Evolutionary conservation across 2,888 invertebrate species (phyloP).

Genomic region (Chloroclystis v-ata): DNA sequence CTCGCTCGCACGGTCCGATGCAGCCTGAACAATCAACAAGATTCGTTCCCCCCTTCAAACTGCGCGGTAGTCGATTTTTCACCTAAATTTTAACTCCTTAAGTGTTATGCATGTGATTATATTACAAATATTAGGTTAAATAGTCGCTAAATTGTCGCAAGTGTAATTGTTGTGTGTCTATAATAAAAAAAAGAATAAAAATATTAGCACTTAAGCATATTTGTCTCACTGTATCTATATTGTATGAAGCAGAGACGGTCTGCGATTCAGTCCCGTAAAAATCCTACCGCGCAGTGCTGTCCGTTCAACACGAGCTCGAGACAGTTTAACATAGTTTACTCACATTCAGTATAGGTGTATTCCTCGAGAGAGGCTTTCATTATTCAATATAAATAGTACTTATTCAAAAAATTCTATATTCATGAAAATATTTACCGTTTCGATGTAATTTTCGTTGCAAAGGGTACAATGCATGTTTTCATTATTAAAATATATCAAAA

Average conservation of each 20-base stretch:
- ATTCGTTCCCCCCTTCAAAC: slow-evolving; percentile 38
- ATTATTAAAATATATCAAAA: slow-evolving; percentile 4
- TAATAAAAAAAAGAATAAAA: slow-evolving; percentile 24
- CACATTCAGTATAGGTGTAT: slow-evolving; percentile 56
- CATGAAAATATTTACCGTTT: slow-evolving; percentile 62
- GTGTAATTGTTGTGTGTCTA: slow-evolving; percentile 32
- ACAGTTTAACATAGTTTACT: slow-evolving; percentile 53
- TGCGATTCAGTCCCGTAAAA: slow-evolving; percentile 17
- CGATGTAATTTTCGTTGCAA: slow-evolving; percentile 72
- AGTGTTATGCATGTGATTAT: slow-evolving; percentile 30
- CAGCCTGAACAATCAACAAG: slow-evolving; percentile 38
- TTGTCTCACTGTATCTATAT: slow-evolving; percentile 27
- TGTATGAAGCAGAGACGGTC: slow-evolving; percentile 22
- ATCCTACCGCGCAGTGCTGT: slow-evolving; percentile 42
- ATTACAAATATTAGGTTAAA: slow-evolving; percentile 29
- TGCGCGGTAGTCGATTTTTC: slow-evolving; percentile 38
- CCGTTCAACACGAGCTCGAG: slow-evolving; percentile 45
- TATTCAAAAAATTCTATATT: slow-evolving; percentile 70
- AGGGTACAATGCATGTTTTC: slow-evolving; percentile 56
- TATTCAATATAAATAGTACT: slow-evolving; percentile 72
- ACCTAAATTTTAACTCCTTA: slow-evolving; percentile 27
- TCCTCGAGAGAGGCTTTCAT: slow-evolving; percentile 62
- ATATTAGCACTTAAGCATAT: slow-evolving; percentile 28
- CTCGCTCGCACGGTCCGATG: slow-evolving; percentile 25
- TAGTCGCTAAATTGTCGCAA: slow-evolving; percentile 30